Percentiles rank a stretch among this genome's conserved stretches.
These are phyloP conservation scores for Lota lota DNA, from an alignment of 2,113 vertebrate genomes.

Conservation along the genomic window DNA sequence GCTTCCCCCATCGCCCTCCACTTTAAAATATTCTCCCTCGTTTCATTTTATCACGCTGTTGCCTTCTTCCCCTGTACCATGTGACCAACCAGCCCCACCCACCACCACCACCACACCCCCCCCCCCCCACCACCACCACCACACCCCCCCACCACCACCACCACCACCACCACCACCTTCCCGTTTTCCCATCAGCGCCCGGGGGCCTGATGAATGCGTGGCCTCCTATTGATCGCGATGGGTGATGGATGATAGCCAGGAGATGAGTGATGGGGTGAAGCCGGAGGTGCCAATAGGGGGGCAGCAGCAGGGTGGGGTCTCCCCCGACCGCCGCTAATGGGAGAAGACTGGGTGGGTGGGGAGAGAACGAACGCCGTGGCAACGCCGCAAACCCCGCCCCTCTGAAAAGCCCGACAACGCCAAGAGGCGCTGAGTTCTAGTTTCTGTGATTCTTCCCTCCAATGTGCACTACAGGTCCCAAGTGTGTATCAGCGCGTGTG, in stretches of 20 bases:
- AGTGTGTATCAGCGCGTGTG: too few species aligned
- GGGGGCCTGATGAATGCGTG: constrained; percentile 84
- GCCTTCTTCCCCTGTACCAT: constrained; percentile 10
- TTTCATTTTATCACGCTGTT: constrained; percentile 9
- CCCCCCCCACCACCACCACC: constrained; percentile 55
- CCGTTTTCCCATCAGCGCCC: constrained; percentile 81
- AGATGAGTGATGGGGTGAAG: constrained; percentile 85
- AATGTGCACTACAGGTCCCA: neutral
- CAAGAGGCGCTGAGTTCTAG: too few species aligned
- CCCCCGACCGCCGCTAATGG: constrained; percentile 74
- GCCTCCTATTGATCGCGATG: constrained; percentile 87
- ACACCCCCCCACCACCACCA: constrained; percentile 24
- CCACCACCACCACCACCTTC: constrained; percentile 24
- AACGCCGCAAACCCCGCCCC: constrained; percentile 39
- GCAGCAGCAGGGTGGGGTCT: constrained; percentile 71
- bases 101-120: constrained; percentile 67
- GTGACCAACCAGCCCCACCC: constrained; percentile 45
- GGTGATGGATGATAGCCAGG: constrained; percentile 81
- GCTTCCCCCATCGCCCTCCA: constrained; percentile 35
- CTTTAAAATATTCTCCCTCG: constrained; percentile 42
- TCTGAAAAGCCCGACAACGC: constrained; percentile 3
- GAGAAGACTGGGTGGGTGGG: constrained; percentile 64
- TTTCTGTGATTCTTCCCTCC: constrained; percentile 44
- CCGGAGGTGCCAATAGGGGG: constrained; percentile 81
- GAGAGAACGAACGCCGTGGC: constrained; percentile 43